Evolutionary conservation across 64 coral and sea anemone species (phyloP), one percentile per base, ranked within the genome.

Genomic region (Montipora efflorescens): DNA sequence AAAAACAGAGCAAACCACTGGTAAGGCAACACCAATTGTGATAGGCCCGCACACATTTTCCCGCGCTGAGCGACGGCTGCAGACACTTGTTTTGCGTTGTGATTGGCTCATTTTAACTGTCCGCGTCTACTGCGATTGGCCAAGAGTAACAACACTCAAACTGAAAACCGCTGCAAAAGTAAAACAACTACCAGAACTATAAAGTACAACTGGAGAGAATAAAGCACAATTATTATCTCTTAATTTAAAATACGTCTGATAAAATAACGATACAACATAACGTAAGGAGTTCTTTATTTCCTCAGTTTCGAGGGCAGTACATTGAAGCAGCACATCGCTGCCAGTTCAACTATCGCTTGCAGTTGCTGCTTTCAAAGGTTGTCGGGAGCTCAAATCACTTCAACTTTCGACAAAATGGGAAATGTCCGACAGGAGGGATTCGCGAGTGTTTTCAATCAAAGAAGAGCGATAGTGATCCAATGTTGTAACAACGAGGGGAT

Each of bases 221-320:
- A 71, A 71, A 20, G 20, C 20, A 71, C 68, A 7, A 7, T 71
- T 71, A 71, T 4, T 36, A 36, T 1, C 15, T 8, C 20, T 82
- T 3, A 67, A 86, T 5, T 5, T 50, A 22, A 7, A 23, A 22
- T 86, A 86, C 44, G n/a, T 71, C 47, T 1, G 46, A 86, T 50
- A 86, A 86, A 48, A 86, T 86, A 43, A 86, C 61, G 66, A 66
- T 68, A 43, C 82, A 86, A 70, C 66, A 49, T 5, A 19, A 49
- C 5, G 10, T 86, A 71, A 72, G 82, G 68, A 86, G 20, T 22
- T 49, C 66, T 86, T 86, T 86, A 86, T 86, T 86, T 86, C 82
- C 82, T 71, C 82, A 47, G 82, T 71, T 72, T 70, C 44, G 46
- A 71, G 82, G 82, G 44, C 21, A 21, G 66, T 86, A 86, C 82